A percentile compares a stretch with the other conserved stretches of the same genome.
Conservation (phyloP, 2,888 invertebrate species). For the Patella pellucida region DNA sequence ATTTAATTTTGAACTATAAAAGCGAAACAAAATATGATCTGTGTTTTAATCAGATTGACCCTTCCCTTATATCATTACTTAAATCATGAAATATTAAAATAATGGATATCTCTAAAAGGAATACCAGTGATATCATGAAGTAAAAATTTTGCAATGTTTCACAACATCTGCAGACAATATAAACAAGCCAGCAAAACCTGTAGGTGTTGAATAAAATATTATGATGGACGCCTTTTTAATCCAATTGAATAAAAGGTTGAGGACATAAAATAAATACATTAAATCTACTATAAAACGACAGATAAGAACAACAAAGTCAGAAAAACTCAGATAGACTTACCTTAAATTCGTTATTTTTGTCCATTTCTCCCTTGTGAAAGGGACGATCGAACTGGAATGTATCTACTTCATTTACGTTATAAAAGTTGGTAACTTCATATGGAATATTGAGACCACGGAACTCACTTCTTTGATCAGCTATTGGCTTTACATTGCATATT, state of each 20-base stretch:
- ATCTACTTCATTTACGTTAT: constrained; percentile 63
- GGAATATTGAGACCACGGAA: constrained; percentile 81
- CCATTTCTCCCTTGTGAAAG: constrained; percentile 81
- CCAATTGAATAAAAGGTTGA: too few relatives aligned
- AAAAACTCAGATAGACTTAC: constrained; percentile 43
- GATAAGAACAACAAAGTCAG: not conserved
- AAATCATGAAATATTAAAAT: too few relatives aligned
- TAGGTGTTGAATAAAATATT: too few relatives aligned
- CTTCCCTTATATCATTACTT: too few relatives aligned
- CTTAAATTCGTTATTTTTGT: constrained; percentile 92
- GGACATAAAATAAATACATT: not conserved
- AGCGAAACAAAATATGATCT: too few relatives aligned
- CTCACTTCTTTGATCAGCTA: constrained; percentile 78
- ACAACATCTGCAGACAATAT: too few relatives aligned
- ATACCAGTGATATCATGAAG: not conserved
- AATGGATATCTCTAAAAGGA: too few relatives aligned
- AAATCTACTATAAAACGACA: not conserved
- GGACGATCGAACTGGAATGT: constrained; percentile 66
- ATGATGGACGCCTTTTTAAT: too few relatives aligned
- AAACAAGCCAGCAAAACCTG: too few relatives aligned
- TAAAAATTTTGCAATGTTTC: too few relatives aligned
- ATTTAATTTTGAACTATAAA: too few relatives aligned
- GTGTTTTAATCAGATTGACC: too few relatives aligned
- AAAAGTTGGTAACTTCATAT: constrained; percentile 79
- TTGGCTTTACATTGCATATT: constrained; percentile 93